Evolutionary conservation across 2,797 vertebrate genomes (phyloP).

Genomic region (Sebastes alutus): DNA sequence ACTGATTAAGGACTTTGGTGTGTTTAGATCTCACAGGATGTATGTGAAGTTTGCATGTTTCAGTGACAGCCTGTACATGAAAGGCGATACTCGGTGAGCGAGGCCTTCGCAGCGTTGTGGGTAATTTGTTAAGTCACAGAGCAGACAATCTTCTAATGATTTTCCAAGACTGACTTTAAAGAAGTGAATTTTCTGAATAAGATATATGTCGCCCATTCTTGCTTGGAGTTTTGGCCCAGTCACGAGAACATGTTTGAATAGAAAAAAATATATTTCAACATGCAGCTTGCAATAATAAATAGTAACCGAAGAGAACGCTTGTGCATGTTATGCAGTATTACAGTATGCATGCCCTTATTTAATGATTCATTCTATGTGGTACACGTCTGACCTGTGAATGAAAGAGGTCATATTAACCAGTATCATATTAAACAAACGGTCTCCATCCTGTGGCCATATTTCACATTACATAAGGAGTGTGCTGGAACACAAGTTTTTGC

Average conservation of each 20-base stretch:
- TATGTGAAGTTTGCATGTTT: constrained; percentile 76
- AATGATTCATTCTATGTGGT: neutral
- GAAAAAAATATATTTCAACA: neutral
- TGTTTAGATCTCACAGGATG: constrained; percentile 76
- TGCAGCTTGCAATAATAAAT: neutral
- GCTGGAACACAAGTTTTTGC: neutral
- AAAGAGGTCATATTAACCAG: constrained; percentile 7
- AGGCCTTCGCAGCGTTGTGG: constrained; percentile 40
- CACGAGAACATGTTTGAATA: neutral
- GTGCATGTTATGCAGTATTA: neutral
- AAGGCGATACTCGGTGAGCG: constrained; percentile 60
- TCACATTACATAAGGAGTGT: neutral
- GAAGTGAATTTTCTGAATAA: constrained; percentile 10
- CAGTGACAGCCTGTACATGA: constrained; percentile 66
- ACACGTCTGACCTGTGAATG: neutral
- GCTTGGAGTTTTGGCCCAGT: neutral
- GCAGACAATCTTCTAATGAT: constrained; percentile 70
- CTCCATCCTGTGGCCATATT: constrained; percentile 50
- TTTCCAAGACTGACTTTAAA: constrained; percentile 53
- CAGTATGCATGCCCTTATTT: neutral
- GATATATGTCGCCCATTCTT: neutral
- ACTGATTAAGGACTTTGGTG: constrained; percentile 73
- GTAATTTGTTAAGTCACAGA: constrained; percentile 64
- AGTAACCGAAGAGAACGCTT: neutral
- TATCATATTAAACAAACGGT: neutral